Percentiles rank a stretch among this genome's conserved stretches.
These are phyloP conservation scores for Lamproptera curius DNA, from an alignment of 2,888 invertebrate genomes.

Conservation along the genomic window DNA sequence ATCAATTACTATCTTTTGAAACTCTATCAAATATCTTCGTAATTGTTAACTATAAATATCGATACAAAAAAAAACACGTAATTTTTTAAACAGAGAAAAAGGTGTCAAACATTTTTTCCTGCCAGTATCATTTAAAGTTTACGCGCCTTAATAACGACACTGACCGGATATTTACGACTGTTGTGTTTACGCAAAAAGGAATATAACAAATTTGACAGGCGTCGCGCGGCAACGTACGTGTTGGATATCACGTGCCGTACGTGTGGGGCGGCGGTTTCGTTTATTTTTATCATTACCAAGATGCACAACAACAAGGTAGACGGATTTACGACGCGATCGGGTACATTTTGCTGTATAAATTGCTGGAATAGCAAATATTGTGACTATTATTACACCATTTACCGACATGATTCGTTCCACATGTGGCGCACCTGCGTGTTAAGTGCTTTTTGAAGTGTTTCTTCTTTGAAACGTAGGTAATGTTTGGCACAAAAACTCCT, in stretches of 20 bases:
- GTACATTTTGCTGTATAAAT: slow-evolving; percentile 25
- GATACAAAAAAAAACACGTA: too few species aligned
- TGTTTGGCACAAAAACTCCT: background rate
- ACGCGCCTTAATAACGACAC: background rate
- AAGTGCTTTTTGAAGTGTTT: background rate
- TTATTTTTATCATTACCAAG: slow-evolving; percentile 19
- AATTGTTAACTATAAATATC: too few species aligned
- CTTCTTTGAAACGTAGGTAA: background rate
- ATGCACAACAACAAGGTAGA: slow-evolving; percentile 19
- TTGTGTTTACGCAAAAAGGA: background rate
- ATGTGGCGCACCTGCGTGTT: slow-evolving; percentile 7
- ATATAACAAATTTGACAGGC: background rate
- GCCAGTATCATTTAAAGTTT: background rate
- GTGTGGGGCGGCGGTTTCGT: slow-evolving; percentile 12
- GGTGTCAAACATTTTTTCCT: too few species aligned
- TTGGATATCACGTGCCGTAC: slow-evolving; percentile 15
- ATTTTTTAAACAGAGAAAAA: too few species aligned
- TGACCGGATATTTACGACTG: background rate
- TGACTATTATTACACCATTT: slow-evolving; percentile 20
- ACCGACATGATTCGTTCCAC: slow-evolving; percentile 18
- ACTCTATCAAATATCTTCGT: too few species aligned
- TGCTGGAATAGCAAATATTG: slow-evolving; percentile 28
- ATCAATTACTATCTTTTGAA: too few species aligned
- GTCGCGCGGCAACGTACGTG: slow-evolving; percentile 1
- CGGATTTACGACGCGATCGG: slow-evolving; percentile 25